Evolutionary conservation across 2,888 invertebrate genomes (phyloP).

Genomic region (Melinaea marsaeus): DNA sequence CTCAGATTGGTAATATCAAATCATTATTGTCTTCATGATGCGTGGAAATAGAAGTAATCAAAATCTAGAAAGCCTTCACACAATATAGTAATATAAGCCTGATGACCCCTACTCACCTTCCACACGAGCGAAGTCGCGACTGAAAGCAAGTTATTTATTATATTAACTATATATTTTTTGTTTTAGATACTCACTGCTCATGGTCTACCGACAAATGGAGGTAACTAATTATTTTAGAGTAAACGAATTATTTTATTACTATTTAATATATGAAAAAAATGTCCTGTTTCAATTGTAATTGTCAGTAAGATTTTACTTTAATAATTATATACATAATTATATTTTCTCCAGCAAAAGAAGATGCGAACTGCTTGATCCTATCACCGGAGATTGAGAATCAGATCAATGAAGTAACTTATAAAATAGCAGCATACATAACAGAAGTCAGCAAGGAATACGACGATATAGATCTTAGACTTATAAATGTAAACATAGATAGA

Average conservation of each 20-base stretch:
- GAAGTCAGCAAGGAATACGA: slow-evolving; percentile 8
- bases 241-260: background rate
- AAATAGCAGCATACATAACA: slow-evolving; percentile 10
- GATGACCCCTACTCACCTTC: no score
- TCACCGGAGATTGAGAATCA: slow-evolving; percentile 7
- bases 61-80: no score
- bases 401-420: slow-evolving; percentile 9
- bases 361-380: slow-evolving; percentile 13
- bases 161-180: background rate
- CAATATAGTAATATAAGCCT: no score
- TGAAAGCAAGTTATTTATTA: background rate
- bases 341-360: slow-evolving; percentile 12
- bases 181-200: background rate
- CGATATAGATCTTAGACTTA: slow-evolving; percentile 12
- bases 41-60: no score
- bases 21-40: no score
- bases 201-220: background rate
- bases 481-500: slow-evolving; percentile 11
- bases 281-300: background rate
- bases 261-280: background rate
- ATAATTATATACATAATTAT: background rate
- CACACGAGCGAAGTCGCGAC: no score
- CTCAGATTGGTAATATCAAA: no score
- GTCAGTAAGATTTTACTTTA: background rate
- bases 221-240: background rate